Base-by-base conservation (phyloP, 2,888 invertebrate genomes). In the Peribatodes rhomboidaria region DNA sequence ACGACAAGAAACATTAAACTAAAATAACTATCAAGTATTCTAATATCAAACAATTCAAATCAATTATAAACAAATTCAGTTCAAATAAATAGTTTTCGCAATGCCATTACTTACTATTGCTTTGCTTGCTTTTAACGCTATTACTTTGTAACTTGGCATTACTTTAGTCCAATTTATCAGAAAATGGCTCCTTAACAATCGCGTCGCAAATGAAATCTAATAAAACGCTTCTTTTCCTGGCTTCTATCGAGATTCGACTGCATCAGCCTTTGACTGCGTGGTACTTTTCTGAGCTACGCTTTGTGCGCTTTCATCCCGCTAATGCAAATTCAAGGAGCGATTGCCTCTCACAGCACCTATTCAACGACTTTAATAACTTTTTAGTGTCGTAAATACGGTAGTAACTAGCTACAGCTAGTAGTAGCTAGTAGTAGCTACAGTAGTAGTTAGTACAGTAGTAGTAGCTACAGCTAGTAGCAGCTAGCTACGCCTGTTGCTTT, bases 251-350 rank as follows among this genome's bases (percentile, higher is more conserved):
- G 47, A 61, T 47, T 37, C 39, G 61, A 58, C 62, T 47, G 58
- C 42, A 42, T 22, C 31, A 54, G 47, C 46, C 76, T 82, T 80
- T 80, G 79, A 82, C 76, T 80, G 80, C 71, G 76, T 80, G 81
- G 80, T 79, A 78, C 75, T 61, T 76, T 74, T 67, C 60, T 70
- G 66, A 68, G 62, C 71, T 72, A 70, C 76, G 79, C 87, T 83
- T 84, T 87, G 82, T 83, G 79, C 73, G 61, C 79, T 74, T 68
- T 80, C 75, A 74, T 74, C 77, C 71, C 69, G 67, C 76, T 81
- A 83, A 88, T 87, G 87, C 87, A 89, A 87, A 88, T 87, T 84
- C 83, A 79, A 77, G 65, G 61, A 74, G 75, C 83, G 84, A 86
- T 87, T 85, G 88, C 85, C 84, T 77, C 81, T 80, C 76, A 18